These are phyloP conservation scores for Drosophila nr. medialis DNA, from an alignment of 2,888 invertebrate genomes.

Conservation along the genomic window DNA sequence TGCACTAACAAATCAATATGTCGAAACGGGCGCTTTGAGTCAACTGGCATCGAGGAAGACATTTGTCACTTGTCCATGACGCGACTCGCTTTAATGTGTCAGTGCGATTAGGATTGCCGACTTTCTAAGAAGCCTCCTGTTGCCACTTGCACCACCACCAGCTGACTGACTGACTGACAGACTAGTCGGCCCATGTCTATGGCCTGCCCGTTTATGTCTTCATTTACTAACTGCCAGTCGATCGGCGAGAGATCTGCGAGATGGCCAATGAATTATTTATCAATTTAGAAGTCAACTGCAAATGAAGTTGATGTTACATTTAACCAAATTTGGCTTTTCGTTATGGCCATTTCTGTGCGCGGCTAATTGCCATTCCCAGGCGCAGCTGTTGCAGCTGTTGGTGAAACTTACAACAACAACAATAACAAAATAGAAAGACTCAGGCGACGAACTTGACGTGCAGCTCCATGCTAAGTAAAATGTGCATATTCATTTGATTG, in stretches of 20 bases:
- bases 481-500: slow-evolving; percentile 61
- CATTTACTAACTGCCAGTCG: slow-evolving; percentile 67
- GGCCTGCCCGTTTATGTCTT: slow-evolving; percentile 67
- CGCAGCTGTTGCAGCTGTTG: slow-evolving; percentile 32
- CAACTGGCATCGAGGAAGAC: slow-evolving; percentile 76
- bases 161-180: slow-evolving; percentile 20
- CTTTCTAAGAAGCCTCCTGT: slow-evolving; percentile 75
- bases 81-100: slow-evolving; percentile 72
- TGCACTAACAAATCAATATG: slow-evolving; percentile 75
- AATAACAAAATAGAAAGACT: slow-evolving; percentile 57
- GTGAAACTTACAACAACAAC: slow-evolving; percentile 59
- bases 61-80: slow-evolving; percentile 69
- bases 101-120: slow-evolving; percentile 56
- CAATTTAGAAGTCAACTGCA: slow-evolving; percentile 69
- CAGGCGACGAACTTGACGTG: slow-evolving; percentile 52
- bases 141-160: slow-evolving; percentile 1
- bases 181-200: slow-evolving; percentile 7
- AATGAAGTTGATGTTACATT: slow-evolving; percentile 82
- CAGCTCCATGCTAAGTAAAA: slow-evolving; percentile 24
- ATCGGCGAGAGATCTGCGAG: slow-evolving; percentile 14
- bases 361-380: slow-evolving; percentile 63
- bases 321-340: slow-evolving; percentile 76
- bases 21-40: slow-evolving; percentile 70
- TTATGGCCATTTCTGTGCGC: slow-evolving; percentile 51
- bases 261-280: slow-evolving; percentile 74